These are phyloP conservation scores for Lasioglossum pauxillum DNA, from an alignment of 2,888 invertebrate genomes.

Conservation along the genomic window DNA sequence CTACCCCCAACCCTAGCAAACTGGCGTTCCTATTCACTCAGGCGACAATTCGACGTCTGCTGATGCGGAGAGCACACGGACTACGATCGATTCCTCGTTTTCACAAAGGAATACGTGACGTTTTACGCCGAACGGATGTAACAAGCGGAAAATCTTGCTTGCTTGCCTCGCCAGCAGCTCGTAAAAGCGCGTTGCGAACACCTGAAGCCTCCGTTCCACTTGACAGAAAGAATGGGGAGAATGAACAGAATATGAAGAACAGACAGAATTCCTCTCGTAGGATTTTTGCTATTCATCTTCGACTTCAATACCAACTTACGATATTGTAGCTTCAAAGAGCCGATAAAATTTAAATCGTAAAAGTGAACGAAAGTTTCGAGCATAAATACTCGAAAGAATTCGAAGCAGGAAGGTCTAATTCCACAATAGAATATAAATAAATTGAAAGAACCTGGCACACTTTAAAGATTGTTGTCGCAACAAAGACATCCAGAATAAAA, in stretches of 20 bases:
- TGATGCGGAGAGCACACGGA: slow-evolving; percentile 28
- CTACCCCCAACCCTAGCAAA: neutral
- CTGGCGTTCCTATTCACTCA: slow-evolving; percentile 18
- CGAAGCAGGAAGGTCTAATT: neutral
- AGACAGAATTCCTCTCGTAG: neutral
- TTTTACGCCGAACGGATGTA: slow-evolving; percentile 18
- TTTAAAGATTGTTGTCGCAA: neutral
- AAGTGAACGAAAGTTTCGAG: neutral
- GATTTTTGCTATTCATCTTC: neutral
- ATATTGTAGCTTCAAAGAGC: too few species aligned
- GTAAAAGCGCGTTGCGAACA: neutral
- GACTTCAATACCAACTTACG: neutral
- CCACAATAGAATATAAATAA: neutral
- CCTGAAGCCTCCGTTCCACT: neutral
- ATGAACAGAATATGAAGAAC: neutral
- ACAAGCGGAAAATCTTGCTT: slow-evolving; percentile 28
- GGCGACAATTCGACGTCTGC: slow-evolving; percentile 33
- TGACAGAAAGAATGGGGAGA: neutral
- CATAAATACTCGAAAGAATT: neutral
- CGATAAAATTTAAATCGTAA: neutral
- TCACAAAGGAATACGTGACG: slow-evolving; percentile 25
- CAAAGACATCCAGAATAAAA: neutral
- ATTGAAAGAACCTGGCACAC: neutral
- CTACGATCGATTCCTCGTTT: slow-evolving; percentile 32
- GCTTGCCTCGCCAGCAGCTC: neutral